Base-by-base conservation (phyloP, 2,888 invertebrate species). In the Drosophila seclusa region DNA sequence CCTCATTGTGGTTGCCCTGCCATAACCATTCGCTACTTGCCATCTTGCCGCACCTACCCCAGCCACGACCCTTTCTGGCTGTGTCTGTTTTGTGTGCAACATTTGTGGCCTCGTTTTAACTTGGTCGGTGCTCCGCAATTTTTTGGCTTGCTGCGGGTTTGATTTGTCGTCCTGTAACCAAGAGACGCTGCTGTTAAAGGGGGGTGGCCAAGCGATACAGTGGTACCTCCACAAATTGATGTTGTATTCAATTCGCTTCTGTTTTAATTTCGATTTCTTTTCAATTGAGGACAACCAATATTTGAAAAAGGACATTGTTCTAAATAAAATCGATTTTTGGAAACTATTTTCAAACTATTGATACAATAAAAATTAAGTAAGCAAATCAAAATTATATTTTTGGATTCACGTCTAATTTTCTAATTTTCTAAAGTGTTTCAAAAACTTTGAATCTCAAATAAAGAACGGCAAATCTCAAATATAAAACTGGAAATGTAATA, bases 61-160 rank as follows among this genome's bases (percentile, higher is more conserved):
- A 21, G 21, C 29, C 32, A 21, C 10, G 21, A 42, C 29, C 62
- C 31, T 60, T 69, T 60, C 16, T 24, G 24, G 74, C 45, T 16
- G 45, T 24, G 45, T 45, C 45, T 45, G 45, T 45, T 24, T 45
- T 45, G 45, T 73, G 70, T 64, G 64, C 58, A 53, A 58, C 65
- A 54, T 71, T 76, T 78, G 78, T 78, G 80, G 81, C 84, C 87
- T 84, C 87, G 85, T 85, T 84, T 87, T 82, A 80, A 83, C 85
- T 85, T 87, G 72, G 74, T 87, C 64, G 90, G 90, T 80, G 81
- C 87, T 78, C 90, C 90, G 81, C 90, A 90, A 83, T 82, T 79
- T 86, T 89, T 82, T 80, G 86, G 88, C 77, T 70, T 78, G 78
- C 78, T 83, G 74, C 70, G 68, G 76, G 72, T 86, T 78, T 85